Evolutionary conservation across 2,113 vertebrate species (phyloP), one percentile per base, ranked within the genome.

Genomic region (Myotis yumanensis): DNA sequence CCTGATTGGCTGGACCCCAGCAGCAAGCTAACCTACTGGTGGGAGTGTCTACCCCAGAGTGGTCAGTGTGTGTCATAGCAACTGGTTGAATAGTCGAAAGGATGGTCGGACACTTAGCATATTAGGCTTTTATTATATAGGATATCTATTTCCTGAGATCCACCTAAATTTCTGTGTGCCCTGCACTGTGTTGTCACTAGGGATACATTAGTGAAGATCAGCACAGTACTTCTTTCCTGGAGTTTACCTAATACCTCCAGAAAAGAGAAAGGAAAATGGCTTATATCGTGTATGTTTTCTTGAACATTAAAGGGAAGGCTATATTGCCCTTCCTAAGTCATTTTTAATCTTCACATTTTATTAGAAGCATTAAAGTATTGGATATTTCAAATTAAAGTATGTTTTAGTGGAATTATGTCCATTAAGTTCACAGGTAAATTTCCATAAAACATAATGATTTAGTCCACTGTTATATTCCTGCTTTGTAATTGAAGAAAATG

Each of bases 371-470:
- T 76, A 77, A 93, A 57, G 32, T 35, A 68, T 51, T 66, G 10
- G 48, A 40, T 68, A 73, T 84, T 93, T 93, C 69, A 59, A 81
- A 71, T 35, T 86, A 23, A 92, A 86, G 30, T 30, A 72, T 28
- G 16, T 62, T 52, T 79, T 83, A 84, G 72, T 77, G 72, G 46
- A 52, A 85, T 85, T 62, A 43, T 79, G 76, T 62, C 86, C 52
- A 90, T 62, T 93, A 52, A 73, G 64, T 59, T 72, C 52, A 71
- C 14, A 28, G 73, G n/a, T 62, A 90, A 32, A 35, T 80, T 94
- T 94, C 91, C 48, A 71, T n/a, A 54, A 52, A 77, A 66, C 12
- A 87, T 30, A 80, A 80, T 54, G 32, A 54, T 71, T 89, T 68
- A 30, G 14, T 66, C 3, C 40, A 66, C 59, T 84, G 20, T 76